A percentile compares a stretch with the other conserved stretches of the same genome.
Evolutionary conservation across 2,113 vertebrate genomes (phyloP).

Genomic region (Lasiurus borealis): DNA sequence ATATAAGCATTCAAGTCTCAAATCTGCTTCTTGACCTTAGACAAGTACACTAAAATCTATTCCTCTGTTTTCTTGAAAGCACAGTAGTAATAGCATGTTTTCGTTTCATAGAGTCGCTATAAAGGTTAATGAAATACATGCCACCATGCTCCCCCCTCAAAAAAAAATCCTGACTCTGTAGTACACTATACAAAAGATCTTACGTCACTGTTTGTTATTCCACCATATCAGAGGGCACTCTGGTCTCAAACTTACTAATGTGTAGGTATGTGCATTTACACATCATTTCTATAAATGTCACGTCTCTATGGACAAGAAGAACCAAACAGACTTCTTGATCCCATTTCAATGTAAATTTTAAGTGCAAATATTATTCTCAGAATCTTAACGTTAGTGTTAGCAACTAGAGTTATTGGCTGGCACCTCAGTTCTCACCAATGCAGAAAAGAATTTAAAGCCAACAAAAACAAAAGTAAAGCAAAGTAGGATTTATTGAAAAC

Average conservation of each 20-base stretch:
- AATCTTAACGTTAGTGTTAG: background rate
- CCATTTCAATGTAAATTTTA: background rate
- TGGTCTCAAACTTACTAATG: background rate
- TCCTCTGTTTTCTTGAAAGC: background rate
- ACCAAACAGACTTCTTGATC: background rate
- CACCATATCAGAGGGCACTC: background rate
- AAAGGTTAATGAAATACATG: background rate
- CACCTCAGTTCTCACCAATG: too few species aligned
- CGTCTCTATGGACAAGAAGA: background rate
- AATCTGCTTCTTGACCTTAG: background rate
- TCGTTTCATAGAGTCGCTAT: background rate
- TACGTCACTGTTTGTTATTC: background rate
- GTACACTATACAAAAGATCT: background rate
- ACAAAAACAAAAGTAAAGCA: too few species aligned
- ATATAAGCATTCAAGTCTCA: background rate
- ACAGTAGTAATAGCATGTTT: background rate
- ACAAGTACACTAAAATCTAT: background rate
- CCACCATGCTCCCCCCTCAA: background rate
- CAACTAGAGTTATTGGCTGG: too few species aligned
- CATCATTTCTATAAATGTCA: background rate
- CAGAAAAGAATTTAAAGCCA: too few species aligned
- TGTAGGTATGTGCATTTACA: background rate
- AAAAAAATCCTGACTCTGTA: background rate
- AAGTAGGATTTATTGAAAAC: too few species aligned
- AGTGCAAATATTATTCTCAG: background rate